Evolutionary conservation across 2,113 vertebrate genomes (phyloP).

Genomic region (Dicentrarchus labrax): DNA sequence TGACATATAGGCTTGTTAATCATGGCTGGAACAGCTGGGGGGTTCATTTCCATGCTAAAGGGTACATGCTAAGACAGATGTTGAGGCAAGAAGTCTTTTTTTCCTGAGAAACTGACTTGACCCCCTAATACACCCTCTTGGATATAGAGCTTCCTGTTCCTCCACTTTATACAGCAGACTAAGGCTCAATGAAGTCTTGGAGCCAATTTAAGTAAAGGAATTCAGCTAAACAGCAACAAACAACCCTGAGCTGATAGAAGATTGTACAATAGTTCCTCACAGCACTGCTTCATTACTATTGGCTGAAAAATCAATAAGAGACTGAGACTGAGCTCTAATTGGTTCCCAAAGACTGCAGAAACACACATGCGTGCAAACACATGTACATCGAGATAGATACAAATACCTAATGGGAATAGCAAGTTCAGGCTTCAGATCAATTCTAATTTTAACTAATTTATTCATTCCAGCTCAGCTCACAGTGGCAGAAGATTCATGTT

Average conservation of each 20-base stretch:
- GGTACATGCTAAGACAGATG: constrained; percentile 14
- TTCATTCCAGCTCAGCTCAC: constrained; percentile 46
- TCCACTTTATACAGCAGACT: constrained; percentile 21
- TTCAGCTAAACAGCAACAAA: constrained; percentile 62
- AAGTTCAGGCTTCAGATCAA: constrained; percentile 59
- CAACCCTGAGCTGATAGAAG: constrained; percentile 47
- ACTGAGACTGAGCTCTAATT: constrained; percentile 67
- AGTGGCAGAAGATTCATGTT: not conserved
- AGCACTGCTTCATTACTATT: constrained; percentile 73
- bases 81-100: constrained; percentile 8
- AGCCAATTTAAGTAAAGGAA: constrained; percentile 62
- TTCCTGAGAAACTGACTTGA: constrained; percentile 20
- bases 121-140: not conserved
- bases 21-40: not conserved
- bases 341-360: constrained; percentile 68
- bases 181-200: constrained; percentile 45
- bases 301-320: constrained; percentile 79
- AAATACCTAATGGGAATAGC: constrained; percentile 57
- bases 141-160: constrained; percentile 16
- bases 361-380: constrained; percentile 43
- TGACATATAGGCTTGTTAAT: not conserved
- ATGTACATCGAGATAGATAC: constrained; percentile 43
- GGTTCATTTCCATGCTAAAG: constrained; percentile 24
- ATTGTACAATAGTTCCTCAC: constrained; percentile 58
- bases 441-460: constrained; percentile 65